phyloP scores from a whole-genome alignment of 2,888 invertebrate genomes.

The Thereva nobilitata region DNA sequence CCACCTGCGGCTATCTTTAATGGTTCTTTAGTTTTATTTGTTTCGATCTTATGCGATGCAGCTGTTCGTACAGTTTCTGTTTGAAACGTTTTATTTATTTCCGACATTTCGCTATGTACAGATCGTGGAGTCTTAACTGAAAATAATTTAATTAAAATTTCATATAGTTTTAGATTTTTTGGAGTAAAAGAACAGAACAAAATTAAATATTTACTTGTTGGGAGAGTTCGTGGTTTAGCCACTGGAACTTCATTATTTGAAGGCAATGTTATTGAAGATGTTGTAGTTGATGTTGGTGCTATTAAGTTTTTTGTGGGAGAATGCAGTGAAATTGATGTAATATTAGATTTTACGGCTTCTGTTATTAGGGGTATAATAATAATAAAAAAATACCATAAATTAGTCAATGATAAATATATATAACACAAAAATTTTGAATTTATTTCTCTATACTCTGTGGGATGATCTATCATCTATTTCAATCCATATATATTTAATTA shows the following conservation, averaged over 20 bases:
- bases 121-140: slow-evolving; percentile 30
- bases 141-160: not conserved
- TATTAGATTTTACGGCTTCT: slow-evolving; percentile 56
- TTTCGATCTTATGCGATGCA: slow-evolving; percentile 2
- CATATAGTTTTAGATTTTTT: not conserved
- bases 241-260: slow-evolving; percentile 47
- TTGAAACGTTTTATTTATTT: not conserved
- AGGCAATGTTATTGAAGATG: slow-evolving; percentile 6
- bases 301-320: slow-evolving; percentile 42
- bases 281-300: slow-evolving; percentile 47
- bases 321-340: slow-evolving; percentile 55
- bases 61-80: slow-evolving; percentile 21
- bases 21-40: slow-evolving; percentile 44
- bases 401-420: too few species aligned
- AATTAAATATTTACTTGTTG: slow-evolving; percentile 42
- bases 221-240: slow-evolving; percentile 51
- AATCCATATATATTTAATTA: slow-evolving; percentile 7
- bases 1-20: slow-evolving; percentile 55
- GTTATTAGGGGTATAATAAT: not conserved
- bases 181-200: not conserved
- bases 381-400: too few species aligned
- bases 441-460: slow-evolving; percentile 4
- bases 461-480: slow-evolving; percentile 15
- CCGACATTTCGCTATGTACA: slow-evolving; percentile 10
- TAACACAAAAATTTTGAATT: too few species aligned